These are phyloP conservation scores for Xanthostigma xanthostigma DNA, from an alignment of 2,888 invertebrate species.

Conservation along the genomic window DNA sequence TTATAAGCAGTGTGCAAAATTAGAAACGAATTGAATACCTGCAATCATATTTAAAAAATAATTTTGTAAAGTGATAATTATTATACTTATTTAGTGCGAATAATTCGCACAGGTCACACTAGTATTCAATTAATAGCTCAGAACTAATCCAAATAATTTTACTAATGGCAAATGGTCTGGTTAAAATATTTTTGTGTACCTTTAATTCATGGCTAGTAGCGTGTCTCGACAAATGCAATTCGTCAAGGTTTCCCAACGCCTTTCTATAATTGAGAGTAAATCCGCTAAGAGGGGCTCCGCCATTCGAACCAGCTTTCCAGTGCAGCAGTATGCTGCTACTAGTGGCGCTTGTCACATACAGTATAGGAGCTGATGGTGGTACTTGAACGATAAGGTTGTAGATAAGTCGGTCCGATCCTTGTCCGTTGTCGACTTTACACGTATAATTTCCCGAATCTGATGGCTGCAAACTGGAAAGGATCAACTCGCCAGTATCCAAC, in stretches of 20 bases:
- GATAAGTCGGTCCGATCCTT: constrained; percentile 49
- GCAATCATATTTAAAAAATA: no score
- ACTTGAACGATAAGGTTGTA: constrained; percentile 56
- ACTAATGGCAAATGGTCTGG: no score
- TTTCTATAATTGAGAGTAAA: constrained; percentile 52
- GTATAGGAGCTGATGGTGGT: constrained; percentile 55
- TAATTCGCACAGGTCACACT: no score
- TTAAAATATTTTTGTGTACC: constrained; percentile 20
- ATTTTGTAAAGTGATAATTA: no score
- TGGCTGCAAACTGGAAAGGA: constrained; percentile 45
- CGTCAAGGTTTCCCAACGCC: constrained; percentile 47
- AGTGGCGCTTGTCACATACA: constrained; percentile 62
- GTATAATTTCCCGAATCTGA: constrained; percentile 56
- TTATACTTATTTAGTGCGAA: no score
- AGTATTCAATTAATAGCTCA: no score
- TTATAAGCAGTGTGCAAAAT: no score
- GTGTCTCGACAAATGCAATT: constrained; percentile 46
- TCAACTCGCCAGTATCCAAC: constrained; percentile 47
- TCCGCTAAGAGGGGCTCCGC: constrained; percentile 51
- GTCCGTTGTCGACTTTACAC: constrained; percentile 52
- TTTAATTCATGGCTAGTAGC: constrained; percentile 52
- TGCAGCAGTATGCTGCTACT: constrained; percentile 57
- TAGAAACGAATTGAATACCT: no score
- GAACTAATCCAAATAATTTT: no score
- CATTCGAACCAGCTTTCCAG: constrained; percentile 57